Conservation (phyloP, 2,888 invertebrate genomes). For the Synergus umbraculus region DNA sequence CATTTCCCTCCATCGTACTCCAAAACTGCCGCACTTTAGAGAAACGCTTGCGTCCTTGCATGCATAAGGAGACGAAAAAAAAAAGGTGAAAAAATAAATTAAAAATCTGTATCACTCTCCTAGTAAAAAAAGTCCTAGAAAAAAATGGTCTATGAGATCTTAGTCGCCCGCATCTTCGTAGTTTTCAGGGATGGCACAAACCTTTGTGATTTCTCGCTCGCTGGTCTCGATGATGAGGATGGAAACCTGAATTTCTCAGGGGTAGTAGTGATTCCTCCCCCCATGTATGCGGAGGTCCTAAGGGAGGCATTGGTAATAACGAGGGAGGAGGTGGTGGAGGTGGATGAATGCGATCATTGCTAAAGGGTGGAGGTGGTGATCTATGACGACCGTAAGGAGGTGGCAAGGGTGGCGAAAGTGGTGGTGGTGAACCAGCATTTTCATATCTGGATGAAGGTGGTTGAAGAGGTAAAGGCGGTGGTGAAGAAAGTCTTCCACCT, state of each 20-base stretch:
- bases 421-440: constrained; percentile 67
- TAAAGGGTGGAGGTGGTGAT: constrained; percentile 75
- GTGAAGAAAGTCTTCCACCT: constrained; percentile 75
- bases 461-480: constrained; percentile 83
- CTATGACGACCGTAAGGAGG: constrained; percentile 67
- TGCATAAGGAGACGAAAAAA: constrained; percentile 56
- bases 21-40: constrained; percentile 76
- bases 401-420: constrained; percentile 69
- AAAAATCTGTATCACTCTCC: constrained; percentile 26
- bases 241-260: constrained; percentile 67
- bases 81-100: constrained; percentile 49
- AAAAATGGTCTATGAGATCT: not conserved
- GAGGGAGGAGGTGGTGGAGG: constrained; percentile 73
- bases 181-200: constrained; percentile 62
- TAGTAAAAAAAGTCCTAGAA: constrained; percentile 17
- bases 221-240: constrained; percentile 59
- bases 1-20: constrained; percentile 76
- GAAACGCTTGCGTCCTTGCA: constrained; percentile 76
- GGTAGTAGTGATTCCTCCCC: constrained; percentile 68
- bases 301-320: constrained; percentile 73
- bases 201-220: constrained; percentile 74
- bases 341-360: constrained; percentile 69
- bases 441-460: constrained; percentile 73
- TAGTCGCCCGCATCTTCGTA: not conserved
- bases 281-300: constrained; percentile 61